Evolutionary conservation across 1,140 invertebrate species (phyloP), one percentile per base, ranked within the genome.

Genomic region (Caerostris extrusa): DNA sequence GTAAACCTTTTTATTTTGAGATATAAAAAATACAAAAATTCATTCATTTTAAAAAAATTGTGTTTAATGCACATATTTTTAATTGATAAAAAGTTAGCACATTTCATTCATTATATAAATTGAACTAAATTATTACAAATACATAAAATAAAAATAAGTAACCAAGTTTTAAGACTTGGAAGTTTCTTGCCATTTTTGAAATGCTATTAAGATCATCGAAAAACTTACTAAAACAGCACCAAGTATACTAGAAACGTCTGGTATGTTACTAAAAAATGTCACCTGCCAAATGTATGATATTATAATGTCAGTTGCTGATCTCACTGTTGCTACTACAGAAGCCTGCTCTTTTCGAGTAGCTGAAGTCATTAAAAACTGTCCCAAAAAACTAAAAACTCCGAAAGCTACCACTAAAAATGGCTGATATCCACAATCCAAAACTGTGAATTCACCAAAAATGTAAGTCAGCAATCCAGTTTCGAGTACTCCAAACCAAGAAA

Each of bases 251-350:
- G 97, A 98, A 83, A 96, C 96, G 95, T 98, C 98, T 17, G 98
- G 98, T 93, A 98, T 97, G 96, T 98, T 98, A 95, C 97, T 97
- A 95, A 98, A 98, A 96, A 98, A 98, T 95, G 94, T 77, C 0
- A 95, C 93, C 96, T 99, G 98, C 98, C 98, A 99, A 88, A 98
- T 96, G 95, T 99, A 99, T 12, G 98, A 98, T 96, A 98, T 98
- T 0, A 98, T 98, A 94, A 99, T 98, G 95, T 98, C 98, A 34
- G 98, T 97, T 61, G 98, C 98, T 8, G 95, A 86, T 50, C 98
- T 96, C 14, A 98, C 98, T 93, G 99, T 98, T 1, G 98, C 97
- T 1, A 98, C 98, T 17, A 98, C 98, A 14, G 98, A 98, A 5
- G 98, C 98, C 96, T 98, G 98, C 96, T 99, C 98, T 95, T 98